Base-by-base conservation (phyloP, 2,888 invertebrate genomes). In the Synanthedon tipuliformis region DNA sequence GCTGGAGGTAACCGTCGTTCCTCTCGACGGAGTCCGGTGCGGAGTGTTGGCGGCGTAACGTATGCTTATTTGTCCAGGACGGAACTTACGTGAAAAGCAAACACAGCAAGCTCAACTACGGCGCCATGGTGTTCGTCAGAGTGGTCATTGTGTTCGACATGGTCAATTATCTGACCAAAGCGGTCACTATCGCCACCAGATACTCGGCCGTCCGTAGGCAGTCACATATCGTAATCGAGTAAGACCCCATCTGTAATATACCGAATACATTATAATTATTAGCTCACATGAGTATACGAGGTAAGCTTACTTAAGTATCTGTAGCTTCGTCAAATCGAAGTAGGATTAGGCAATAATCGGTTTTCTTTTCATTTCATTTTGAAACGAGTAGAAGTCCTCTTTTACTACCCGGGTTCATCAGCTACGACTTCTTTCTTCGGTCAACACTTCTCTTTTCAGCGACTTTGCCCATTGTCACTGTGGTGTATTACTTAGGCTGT, bases 41-140 rank as follows among this genome's bases (percentile, higher is more conserved):
- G 2, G 5, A 34, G 27, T 7, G 27, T 45, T 4, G 15, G 45
- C 15, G 45, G 13, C 11, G 45, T 45, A 10, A 34, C 34, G 34
- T 34, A 3, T 34, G 10, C 34, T 34, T 10, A 10, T 34, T 34
- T 34, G 45, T 68, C 59, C 68, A 94, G 86, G 95, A 96, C 77
- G 97, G 97, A 1, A 94, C 94, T 1, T 97, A 95, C 70, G 90
- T 95, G 0, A 92, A 94, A 65, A 92, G 96, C 0, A 89, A 91
- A 13, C 92, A 92, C 67, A 92, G 91, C 59, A 95, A 96, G 70
- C 81, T 97, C 18, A 93, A 94, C 3, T 97, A 97, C 68, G 96
- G 96, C 0, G 92, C 95, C 0, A 97, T 97, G 97, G 93, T 98
- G 83, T 95, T 96, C 70, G 96, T 97, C 0, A 88, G 98, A 50